A percentile compares a stretch with the other conserved stretches of the same genome.
Conservation (phyloP, 2,888 invertebrate species). For the Acheta domesticus region DNA sequence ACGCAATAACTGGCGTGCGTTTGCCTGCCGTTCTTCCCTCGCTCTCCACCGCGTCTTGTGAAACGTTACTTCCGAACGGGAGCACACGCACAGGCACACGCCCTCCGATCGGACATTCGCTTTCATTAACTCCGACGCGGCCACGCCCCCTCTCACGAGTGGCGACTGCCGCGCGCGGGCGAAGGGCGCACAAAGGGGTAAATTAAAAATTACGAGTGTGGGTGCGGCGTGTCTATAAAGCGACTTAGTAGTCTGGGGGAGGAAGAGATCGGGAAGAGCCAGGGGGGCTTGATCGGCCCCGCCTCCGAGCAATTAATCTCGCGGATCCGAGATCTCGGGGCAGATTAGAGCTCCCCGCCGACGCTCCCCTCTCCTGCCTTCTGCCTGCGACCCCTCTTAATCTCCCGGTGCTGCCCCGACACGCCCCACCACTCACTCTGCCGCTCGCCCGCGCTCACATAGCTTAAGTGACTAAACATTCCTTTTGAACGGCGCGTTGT, state of each 20-base stretch:
- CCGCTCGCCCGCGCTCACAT: background rate
- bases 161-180: no score
- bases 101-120: background rate
- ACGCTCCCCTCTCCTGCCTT: no score
- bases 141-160: background rate
- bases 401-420: background rate
- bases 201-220: background rate
- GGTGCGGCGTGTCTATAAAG: background rate
- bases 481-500: slow-evolving; percentile 1
- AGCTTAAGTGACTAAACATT: slow-evolving; percentile 18
- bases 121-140: background rate
- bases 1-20: no score
- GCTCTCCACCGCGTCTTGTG: background rate
- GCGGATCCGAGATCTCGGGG: background rate
- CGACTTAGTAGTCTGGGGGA: background rate
- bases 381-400: background rate
- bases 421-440: background rate
- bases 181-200: no score
- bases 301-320: background rate
- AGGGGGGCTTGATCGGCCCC: background rate
- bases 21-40: no score
- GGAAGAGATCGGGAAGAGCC: background rate
- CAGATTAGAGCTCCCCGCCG: background rate
- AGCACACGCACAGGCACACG: background rate
- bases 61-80: background rate